A percentile compares a stretch with the other conserved stretches of the same genome.
Conservation (phyloP, 2,888 invertebrate genomes). For the Trissoscelio sp. region DNA sequence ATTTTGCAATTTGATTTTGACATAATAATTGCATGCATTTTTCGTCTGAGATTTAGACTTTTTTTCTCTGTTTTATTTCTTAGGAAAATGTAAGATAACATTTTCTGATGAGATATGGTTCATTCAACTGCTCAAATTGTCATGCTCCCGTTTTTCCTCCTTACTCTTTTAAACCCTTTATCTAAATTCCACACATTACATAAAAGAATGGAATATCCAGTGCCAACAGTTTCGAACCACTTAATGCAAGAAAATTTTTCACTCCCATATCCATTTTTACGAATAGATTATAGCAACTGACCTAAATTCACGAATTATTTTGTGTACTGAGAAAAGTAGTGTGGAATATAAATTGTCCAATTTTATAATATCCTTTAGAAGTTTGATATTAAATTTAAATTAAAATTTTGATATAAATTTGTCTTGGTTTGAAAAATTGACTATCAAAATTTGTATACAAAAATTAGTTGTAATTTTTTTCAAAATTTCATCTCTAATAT, state of each 20-base stretch:
- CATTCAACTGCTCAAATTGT: background rate
- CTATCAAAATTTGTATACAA: too few species aligned
- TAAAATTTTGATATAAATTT: too few species aligned
- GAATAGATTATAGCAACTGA: background rate
- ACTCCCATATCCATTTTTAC: slow-evolving; percentile 17
- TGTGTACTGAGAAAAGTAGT: background rate
- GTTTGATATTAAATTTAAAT: too few species aligned
- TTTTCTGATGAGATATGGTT: background rate
- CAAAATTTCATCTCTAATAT: too few species aligned
- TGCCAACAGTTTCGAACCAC: slow-evolving; percentile 19
- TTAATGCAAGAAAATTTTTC: slow-evolving; percentile 15
- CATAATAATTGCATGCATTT: too few species aligned
- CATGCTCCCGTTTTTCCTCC: background rate
- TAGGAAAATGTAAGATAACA: background rate
- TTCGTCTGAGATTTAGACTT: too few species aligned
- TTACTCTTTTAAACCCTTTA: background rate
- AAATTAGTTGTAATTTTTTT: too few species aligned
- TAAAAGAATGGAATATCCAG: slow-evolving; percentile 2
- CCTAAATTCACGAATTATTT: slow-evolving; percentile 12
- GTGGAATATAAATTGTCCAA: too few species aligned
- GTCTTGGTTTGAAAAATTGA: too few species aligned
- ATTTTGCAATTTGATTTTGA: too few species aligned
- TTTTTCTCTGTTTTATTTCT: too few species aligned
- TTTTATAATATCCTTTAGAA: too few species aligned
- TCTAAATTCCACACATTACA: slow-evolving; percentile 3